A percentile compares a stretch with the other conserved stretches of the same genome.
Evolutionary conservation across 2,888 invertebrate genomes (phyloP).

Genomic region (Cantharis flavilabris): DNA sequence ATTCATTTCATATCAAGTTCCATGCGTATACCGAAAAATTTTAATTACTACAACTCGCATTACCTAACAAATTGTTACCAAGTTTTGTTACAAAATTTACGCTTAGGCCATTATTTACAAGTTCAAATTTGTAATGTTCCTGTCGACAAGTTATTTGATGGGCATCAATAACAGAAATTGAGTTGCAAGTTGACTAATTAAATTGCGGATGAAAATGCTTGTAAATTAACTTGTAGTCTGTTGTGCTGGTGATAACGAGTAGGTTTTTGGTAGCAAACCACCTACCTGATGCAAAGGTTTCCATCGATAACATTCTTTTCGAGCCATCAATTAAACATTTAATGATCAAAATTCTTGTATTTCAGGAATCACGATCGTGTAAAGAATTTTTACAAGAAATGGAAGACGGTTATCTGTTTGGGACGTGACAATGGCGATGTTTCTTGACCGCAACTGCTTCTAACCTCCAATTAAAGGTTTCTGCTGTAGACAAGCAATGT

Average conservation of each 20-base stretch:
- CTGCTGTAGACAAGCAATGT: slow-evolving; percentile 37
- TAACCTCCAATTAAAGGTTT: slow-evolving; percentile 42
- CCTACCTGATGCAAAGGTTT: background rate
- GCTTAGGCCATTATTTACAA: background rate
- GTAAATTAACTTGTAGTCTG: background rate
- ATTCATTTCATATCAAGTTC: background rate
- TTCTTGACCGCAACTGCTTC: slow-evolving; percentile 39
- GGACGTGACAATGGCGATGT: slow-evolving; percentile 45
- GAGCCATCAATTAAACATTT: background rate
- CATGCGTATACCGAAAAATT: background rate
- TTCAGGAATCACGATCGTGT: background rate
- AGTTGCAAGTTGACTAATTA: background rate
- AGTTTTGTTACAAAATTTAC: background rate
- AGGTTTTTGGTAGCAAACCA: background rate
- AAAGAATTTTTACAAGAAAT: background rate
- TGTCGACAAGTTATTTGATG: background rate
- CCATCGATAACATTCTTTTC: background rate
- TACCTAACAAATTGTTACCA: background rate
- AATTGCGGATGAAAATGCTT: background rate
- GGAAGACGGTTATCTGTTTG: slow-evolving; percentile 37
- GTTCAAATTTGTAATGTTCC: background rate
- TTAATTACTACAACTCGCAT: background rate
- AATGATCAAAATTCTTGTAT: background rate
- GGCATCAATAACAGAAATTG: background rate
- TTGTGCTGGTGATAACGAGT: background rate